A percentile compares a stretch with the other conserved stretches of the same genome.
These are phyloP conservation scores for Mormyrus iriodes DNA, from an alignment of 2,113 vertebrate genomes.

Conservation along the genomic window DNA sequence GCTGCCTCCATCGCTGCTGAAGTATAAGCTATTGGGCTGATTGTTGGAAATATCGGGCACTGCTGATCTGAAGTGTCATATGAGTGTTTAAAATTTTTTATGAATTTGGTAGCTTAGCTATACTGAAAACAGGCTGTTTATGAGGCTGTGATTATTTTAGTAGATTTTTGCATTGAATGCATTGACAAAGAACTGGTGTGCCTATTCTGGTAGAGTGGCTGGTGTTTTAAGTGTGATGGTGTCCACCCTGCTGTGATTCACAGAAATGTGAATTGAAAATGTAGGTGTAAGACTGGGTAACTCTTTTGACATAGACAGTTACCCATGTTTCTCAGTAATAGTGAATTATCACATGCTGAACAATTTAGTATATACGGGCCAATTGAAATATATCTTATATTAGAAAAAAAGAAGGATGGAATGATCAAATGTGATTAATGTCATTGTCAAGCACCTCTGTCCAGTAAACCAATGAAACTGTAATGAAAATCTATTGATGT, in stretches of 20 bases:
- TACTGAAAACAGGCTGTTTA: neutral
- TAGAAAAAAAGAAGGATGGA: neutral
- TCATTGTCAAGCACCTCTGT: neutral
- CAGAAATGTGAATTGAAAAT: too few species aligned
- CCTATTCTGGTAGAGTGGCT: neutral
- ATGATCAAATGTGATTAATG: neutral
- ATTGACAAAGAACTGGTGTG: neutral
- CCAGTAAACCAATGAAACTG: neutral
- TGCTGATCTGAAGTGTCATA: neutral
- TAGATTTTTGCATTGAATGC: neutral
- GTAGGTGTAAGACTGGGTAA: neutral
- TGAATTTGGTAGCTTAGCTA: neutral
- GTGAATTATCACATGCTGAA: neutral
- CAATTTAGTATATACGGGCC: neutral
- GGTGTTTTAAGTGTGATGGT: neutral
- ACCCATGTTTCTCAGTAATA: neutral
- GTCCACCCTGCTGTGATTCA: neutral
- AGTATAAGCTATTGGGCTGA: neutral
- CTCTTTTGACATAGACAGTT: neutral
- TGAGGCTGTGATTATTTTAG: neutral
- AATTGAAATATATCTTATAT: neutral
- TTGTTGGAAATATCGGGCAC: neutral
- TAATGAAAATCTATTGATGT: neutral
- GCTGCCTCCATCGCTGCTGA: neutral
- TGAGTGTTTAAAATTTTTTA: neutral